Conservation (phyloP, 2,888 invertebrate genomes). For the Saturnia pavonia region DNA sequence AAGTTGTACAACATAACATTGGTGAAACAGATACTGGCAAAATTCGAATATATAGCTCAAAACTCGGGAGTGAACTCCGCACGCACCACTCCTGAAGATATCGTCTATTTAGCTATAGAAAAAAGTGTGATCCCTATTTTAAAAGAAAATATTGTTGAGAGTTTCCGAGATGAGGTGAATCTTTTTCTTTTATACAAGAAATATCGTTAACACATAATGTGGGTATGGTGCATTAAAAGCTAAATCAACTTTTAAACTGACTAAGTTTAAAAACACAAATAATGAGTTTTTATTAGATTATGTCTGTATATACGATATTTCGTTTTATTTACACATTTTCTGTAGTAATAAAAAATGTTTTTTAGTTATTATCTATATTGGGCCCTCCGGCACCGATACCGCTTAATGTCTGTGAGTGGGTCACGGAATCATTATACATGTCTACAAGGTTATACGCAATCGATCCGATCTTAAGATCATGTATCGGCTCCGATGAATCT, state of each 20-base stretch:
- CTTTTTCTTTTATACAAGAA: conserved; percentile 8
- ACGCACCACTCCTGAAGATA: conserved; percentile 56
- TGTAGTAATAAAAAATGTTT: background rate
- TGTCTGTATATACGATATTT: background rate
- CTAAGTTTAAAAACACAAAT: background rate
- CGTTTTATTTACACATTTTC: background rate
- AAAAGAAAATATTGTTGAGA: conserved; percentile 56
- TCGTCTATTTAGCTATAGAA: conserved; percentile 59
- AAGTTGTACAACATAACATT: conserved; percentile 56
- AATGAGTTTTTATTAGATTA: background rate
- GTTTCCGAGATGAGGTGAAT: conserved; percentile 60
- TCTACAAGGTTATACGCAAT: conserved; percentile 50
- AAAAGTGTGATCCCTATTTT: conserved; percentile 54
- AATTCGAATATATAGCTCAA: conserved; percentile 62
- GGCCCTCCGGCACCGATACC: conserved; percentile 39
- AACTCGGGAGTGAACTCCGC: conserved; percentile 38
- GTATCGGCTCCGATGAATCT: conserved; percentile 36
- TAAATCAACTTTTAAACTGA: too few species aligned
- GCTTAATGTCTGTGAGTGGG: conserved; percentile 39
- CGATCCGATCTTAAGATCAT: conserved; percentile 54
- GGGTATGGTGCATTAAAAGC: background rate
- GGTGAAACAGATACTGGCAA: conserved; percentile 66
- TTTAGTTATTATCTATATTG: conserved; percentile 45
- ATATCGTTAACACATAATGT: too few species aligned
- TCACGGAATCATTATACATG: conserved; percentile 47